Evolutionary conservation across 1,140 invertebrate genomes (phyloP).

Genomic region (Aphelinus certus): DNA sequence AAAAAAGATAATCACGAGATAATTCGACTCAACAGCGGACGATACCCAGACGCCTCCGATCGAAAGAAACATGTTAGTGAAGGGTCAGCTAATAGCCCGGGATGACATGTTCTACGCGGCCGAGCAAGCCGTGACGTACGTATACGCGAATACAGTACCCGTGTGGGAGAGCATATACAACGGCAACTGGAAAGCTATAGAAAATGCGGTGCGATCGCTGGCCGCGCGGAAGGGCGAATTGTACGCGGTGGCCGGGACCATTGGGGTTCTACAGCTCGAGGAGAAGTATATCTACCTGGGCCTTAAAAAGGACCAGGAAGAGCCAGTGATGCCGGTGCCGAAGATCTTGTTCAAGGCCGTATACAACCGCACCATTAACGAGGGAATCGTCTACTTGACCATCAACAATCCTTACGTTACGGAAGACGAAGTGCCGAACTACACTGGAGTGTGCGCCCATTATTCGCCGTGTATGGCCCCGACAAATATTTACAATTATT

Average conservation of each 20-base stretch:
- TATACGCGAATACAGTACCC: not conserved
- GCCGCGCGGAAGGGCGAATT: not conserved
- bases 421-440: not conserved
- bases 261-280: conserved; percentile 40
- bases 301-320: not conserved
- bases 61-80: not conserved
- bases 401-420: not conserved
- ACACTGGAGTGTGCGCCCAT: too few relatives aligned
- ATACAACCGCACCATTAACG: not conserved
- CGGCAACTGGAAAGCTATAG: not conserved
- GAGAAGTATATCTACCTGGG: not conserved
- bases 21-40: not conserved
- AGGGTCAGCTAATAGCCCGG: not conserved
- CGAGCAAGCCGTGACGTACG: not conserved
- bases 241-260: not conserved
- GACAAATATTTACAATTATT: too few relatives aligned
- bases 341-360: not conserved
- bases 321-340: not conserved
- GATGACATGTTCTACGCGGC: not conserved
- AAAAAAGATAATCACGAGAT: too few relatives aligned
- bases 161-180: not conserved
- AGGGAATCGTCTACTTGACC: not conserved
- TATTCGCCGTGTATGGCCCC: too few relatives aligned
- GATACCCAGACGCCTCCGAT: not conserved
- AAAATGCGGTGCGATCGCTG: not conserved